Evolutionary conservation across 2,888 invertebrate species (phyloP), one percentile per base, ranked within the genome.

Genomic region (Lasioglossum oenotherae): DNA sequence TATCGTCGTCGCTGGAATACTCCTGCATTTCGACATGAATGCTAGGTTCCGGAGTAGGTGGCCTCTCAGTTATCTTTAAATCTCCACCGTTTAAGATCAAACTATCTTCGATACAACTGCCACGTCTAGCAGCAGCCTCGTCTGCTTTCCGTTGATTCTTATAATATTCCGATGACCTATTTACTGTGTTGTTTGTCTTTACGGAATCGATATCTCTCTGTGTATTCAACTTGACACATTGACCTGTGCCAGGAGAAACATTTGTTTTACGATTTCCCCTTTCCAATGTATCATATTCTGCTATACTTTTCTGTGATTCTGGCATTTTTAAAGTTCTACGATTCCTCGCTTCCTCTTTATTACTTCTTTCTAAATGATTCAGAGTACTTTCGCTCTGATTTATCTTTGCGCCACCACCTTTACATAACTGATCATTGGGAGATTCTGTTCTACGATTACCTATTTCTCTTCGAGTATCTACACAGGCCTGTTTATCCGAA

Each of bases 11-110:
- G 72, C 93, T 94, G 4, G 92, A 92, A 87, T 94, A 95, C 80
- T 96, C 96, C 79, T 96, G 95, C 95, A 96, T 96, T 84, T 96
- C 95, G 57, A 96, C 95, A 80, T 96, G 96, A 88, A 96, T 95
- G 86, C 96, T 96, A 19, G 96, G 95, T 82, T 95, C 95, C 2
- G 96, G 96, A 92, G 95, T 96, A 2, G 95, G 95, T 53, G 92
- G 90, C 89, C 95, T 90, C 67, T 94, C 93, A 38, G 85, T 86
- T 67, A 94, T 88, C 77, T 90, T 90, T 53, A 94, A 88, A 71
- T 94, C 94, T 46, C 92, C 92, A 53, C 90, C 88, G 8, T 90
- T 91, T 69, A 92, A 87, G 82, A 90, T 89, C 82, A 89, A 46
- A 78, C 91, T 92, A 19, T 92, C 91, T 49, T 87, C 88, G 4